Evolutionary conservation across 2,888 invertebrate genomes (phyloP).

Genomic region (Hypercompe scribonia): DNA sequence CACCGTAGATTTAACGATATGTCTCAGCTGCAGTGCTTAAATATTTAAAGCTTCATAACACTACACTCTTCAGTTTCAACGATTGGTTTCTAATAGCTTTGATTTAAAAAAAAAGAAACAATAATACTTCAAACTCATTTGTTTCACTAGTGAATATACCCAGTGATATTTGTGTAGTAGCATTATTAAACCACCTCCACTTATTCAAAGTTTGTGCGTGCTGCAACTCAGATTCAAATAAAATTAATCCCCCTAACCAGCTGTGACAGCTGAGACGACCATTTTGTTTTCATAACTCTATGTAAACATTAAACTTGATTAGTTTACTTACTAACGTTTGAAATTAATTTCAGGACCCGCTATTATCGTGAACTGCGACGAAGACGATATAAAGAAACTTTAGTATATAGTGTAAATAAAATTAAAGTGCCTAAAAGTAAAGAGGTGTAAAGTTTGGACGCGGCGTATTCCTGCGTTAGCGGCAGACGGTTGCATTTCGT

Average conservation of each 20-base stretch:
- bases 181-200: constrained; percentile 22
- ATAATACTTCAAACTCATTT: constrained; percentile 6
- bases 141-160: not conserved
- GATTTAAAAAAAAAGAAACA: constrained; percentile 7
- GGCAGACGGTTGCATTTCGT: constrained; percentile 76
- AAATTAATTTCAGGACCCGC: constrained; percentile 81
- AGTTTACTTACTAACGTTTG: constrained; percentile 59
- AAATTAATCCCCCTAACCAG: constrained; percentile 31
- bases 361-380: constrained; percentile 80
- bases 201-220: constrained; percentile 36
- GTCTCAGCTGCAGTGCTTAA: constrained; percentile 43
- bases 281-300: constrained; percentile 39
- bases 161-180: constrained; percentile 22
- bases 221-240: constrained; percentile 41
- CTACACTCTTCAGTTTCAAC: not conserved
- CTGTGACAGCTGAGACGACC: constrained; percentile 45
- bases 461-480: constrained; percentile 65
- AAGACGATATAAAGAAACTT: constrained; percentile 75
- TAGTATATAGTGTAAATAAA: constrained; percentile 66
- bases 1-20: constrained; percentile 71
- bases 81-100: not conserved
- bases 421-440: constrained; percentile 69
- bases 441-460: constrained; percentile 65
- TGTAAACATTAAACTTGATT: constrained; percentile 51
- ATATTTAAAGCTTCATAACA: constrained; percentile 29